Evolutionary conservation across 2,888 invertebrate genomes (phyloP).

Genomic region (Ochropacha duplaris): DNA sequence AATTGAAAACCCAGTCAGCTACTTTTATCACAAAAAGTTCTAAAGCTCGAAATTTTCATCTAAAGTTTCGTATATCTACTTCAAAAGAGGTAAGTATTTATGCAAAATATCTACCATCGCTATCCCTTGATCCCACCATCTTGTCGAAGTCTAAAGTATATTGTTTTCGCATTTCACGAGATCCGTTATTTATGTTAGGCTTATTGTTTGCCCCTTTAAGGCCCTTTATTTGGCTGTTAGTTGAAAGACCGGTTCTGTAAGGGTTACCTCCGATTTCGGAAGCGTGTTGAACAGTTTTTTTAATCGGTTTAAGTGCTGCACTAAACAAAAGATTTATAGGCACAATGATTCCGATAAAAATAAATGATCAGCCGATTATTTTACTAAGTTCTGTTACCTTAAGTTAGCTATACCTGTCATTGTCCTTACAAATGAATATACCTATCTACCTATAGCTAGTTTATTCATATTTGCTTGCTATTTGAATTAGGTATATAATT

Average conservation of each 20-base stretch:
- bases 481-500: no score
- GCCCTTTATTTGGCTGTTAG: constrained; percentile 51
- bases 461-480: no score
- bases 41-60: neutral
- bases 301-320: neutral
- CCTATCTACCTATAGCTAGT: no score
- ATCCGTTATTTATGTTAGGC: constrained; percentile 77
- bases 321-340: neutral
- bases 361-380: no score
- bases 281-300: neutral
- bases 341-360: no score
- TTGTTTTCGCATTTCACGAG: constrained; percentile 76
- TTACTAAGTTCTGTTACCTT: no score
- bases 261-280: constrained; percentile 43
- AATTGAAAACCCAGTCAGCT: no score
- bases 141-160: constrained; percentile 56
- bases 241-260: constrained; percentile 36
- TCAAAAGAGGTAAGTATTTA: constrained; percentile 22
- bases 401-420: no score
- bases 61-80: constrained; percentile 1
- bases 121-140: constrained; percentile 51
- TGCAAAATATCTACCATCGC: constrained; percentile 53
- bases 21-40: no score
- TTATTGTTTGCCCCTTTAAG: constrained; percentile 40
- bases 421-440: no score